phyloP scores from a whole-genome alignment of 2,113 vertebrate species.

The Carettochelys insculpta region DNA sequence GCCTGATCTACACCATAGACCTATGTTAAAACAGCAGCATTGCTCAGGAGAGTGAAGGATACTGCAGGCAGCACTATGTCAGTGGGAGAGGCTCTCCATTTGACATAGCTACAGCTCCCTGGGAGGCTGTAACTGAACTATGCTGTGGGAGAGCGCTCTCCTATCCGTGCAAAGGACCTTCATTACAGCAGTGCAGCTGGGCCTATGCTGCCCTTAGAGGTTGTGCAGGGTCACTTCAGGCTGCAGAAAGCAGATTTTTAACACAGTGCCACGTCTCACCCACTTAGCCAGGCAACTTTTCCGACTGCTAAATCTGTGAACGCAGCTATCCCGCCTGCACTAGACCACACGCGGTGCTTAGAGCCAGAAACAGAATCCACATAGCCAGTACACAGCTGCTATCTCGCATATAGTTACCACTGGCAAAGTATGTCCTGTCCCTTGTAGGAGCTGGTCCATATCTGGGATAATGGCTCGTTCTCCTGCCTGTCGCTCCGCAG shows the following conservation, averaged over 20 bases:
- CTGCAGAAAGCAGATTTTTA: accelerated
- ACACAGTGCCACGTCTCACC: neutral
- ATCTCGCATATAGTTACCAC: no score
- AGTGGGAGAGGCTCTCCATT: no score
- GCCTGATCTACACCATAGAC: no score
- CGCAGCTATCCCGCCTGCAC: accelerated
- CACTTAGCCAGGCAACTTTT: neutral
- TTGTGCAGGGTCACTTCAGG: neutral
- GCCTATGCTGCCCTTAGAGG: neutral
- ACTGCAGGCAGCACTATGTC: no score
- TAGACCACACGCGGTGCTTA: neutral
- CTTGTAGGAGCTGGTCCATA: neutral
- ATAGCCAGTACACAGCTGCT: accelerated
- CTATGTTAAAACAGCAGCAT: no score
- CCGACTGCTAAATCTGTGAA: neutral
- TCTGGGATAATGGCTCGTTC: neutral
- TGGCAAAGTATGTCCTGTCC: neutral
- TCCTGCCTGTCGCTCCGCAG: neutral
- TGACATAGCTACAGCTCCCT: no score
- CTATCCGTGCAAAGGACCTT: no score
- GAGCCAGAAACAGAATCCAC: neutral
- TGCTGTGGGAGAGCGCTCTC: no score
- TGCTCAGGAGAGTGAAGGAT: no score
- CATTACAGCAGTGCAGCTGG: no score
- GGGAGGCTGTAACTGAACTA: no score